Percentiles rank a stretch among this genome's conserved stretches.
These are phyloP conservation scores for Chlamydotis undulata DNA, from an alignment of 2,113 vertebrate species.

Conservation along the genomic window DNA sequence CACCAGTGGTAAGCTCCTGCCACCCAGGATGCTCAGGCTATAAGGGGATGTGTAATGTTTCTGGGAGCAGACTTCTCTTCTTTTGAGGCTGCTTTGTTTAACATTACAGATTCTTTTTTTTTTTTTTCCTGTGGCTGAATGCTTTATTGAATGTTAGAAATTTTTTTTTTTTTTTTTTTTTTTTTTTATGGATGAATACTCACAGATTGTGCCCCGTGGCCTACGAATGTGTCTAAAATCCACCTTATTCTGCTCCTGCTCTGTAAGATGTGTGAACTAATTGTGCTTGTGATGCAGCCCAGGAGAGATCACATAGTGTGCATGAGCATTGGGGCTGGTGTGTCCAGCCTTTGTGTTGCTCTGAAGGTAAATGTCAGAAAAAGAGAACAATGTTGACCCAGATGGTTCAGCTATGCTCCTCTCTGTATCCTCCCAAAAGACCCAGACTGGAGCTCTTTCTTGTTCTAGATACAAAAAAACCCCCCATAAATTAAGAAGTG, in stretches of 20 bases:
- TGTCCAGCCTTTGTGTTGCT: background rate
- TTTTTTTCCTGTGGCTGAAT: background rate
- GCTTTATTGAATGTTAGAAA: background rate
- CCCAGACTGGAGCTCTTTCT: background rate
- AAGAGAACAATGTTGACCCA: background rate
- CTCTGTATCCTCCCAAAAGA: background rate
- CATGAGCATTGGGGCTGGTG: rapidly evolving
- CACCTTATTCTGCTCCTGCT: background rate
- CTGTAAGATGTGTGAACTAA: background rate
- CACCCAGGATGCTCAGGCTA: background rate
- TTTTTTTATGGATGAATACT: background rate
- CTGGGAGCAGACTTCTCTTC: background rate
- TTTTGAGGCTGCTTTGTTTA: background rate
- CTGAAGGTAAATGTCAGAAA: background rate
- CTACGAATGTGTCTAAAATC: background rate
- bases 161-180: too few relatives aligned
- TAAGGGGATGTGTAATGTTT: background rate
- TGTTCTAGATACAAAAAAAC: background rate
- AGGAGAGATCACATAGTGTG: background rate
- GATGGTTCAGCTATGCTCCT: background rate
- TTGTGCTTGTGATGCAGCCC: background rate
- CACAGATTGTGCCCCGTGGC: background rate
- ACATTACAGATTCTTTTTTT: background rate
- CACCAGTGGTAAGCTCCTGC: background rate
- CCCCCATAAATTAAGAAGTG: background rate